phyloP scores from a whole-genome alignment of 2,888 invertebrate species.

The Drosophila mimica region DNA sequence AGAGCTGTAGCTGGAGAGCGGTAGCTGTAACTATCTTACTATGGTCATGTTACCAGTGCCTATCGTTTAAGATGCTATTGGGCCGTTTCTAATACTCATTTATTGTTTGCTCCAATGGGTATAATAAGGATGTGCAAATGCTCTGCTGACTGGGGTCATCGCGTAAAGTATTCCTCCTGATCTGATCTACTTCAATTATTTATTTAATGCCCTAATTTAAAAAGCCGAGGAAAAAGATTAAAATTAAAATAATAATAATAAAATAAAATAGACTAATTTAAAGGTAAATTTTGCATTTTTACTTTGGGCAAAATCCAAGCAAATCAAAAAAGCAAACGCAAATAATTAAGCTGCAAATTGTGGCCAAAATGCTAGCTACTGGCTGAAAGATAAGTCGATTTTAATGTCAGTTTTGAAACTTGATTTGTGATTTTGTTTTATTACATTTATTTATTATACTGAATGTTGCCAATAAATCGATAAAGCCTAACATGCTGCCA shows the following conservation, averaged over 20 bases:
- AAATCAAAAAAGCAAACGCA: background rate
- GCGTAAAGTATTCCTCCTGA: background rate
- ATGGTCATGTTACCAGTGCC: slow-evolving; percentile 72
- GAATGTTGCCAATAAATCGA: background rate
- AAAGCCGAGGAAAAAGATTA: background rate
- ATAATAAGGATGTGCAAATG: slow-evolving; percentile 6
- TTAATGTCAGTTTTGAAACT: background rate
- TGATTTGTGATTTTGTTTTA: background rate
- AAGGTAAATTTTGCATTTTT: background rate
- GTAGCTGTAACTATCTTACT: slow-evolving; percentile 61
- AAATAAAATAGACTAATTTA: background rate
- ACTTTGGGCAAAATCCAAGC: background rate
- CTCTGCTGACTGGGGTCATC: background rate
- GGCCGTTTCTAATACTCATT: slow-evolving; percentile 32
- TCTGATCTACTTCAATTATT: background rate
- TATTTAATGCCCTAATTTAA: background rate
- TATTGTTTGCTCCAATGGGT: background rate
- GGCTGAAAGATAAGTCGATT: background rate
- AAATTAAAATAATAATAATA: background rate
- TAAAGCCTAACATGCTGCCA: background rate
- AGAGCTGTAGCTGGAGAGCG: slow-evolving; percentile 27
- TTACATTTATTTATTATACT: background rate
- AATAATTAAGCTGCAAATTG: background rate
- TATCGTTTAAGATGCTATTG: slow-evolving; percentile 78
- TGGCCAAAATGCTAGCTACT: background rate